phyloP scores from a whole-genome alignment of 2,113 vertebrate genomes.

The Menura novaehollandiae region DNA sequence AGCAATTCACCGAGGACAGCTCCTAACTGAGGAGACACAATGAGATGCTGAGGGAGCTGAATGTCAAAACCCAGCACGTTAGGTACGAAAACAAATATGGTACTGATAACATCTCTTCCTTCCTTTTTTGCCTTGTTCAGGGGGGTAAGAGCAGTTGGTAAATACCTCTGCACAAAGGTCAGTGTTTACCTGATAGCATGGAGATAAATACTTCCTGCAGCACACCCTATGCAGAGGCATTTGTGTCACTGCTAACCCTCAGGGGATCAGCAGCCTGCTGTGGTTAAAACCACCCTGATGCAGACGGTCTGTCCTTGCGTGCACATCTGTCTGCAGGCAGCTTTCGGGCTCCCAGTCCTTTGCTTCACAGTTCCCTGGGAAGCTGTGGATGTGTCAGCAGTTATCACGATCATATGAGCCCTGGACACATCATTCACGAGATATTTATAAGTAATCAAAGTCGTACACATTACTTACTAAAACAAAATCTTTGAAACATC shows the following conservation, averaged over 20 bases:
- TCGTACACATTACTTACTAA: neutral
- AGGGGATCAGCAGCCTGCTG: neutral
- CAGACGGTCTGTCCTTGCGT: neutral
- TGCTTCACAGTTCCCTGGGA: neutral
- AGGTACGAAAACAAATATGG: neutral
- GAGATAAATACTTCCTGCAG: neutral
- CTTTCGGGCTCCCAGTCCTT: neutral
- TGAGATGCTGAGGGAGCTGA: neutral
- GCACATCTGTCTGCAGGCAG: neutral
- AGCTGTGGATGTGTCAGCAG: neutral
- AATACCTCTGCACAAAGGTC: neutral
- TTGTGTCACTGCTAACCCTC: neutral
- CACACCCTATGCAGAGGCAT: neutral
- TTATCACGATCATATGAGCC: neutral
- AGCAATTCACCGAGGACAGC: neutral
- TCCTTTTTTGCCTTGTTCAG: neutral
- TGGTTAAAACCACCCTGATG: neutral
- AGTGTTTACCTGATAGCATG: neutral
- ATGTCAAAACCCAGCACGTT: accelerated
- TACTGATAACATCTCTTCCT: neutral
- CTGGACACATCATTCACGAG: neutral
- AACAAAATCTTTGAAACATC: neutral
- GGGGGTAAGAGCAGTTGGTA: neutral
- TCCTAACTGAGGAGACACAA: neutral
- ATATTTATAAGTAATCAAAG: neutral